phyloP scores from a whole-genome alignment of 2,797 vertebrate species.

The Cryptoprocta ferox region DNA sequence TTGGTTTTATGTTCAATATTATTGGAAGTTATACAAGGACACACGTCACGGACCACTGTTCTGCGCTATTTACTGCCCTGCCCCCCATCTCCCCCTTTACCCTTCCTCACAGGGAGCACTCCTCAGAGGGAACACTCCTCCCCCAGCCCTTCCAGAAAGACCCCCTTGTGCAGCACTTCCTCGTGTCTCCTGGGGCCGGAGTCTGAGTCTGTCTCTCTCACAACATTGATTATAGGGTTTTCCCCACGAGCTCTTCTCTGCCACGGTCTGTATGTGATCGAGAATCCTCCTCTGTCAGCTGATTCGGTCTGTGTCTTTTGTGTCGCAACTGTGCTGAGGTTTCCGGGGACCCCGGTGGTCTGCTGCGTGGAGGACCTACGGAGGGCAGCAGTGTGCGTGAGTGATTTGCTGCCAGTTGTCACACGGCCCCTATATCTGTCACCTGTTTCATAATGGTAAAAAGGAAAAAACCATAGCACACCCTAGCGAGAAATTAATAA shows the following conservation, averaged over 20 bases:
- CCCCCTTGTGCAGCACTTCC: too few species aligned
- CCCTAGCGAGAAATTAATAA: neutral
- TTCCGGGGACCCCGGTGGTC: neutral
- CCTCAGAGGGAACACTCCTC: too few species aligned
- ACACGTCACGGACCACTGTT: neutral
- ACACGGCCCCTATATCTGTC: neutral
- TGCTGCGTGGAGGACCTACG: neutral
- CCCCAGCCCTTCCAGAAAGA: neutral
- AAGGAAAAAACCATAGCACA: neutral
- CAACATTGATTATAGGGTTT: neutral
- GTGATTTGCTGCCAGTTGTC: neutral
- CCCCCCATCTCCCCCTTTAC: neutral
- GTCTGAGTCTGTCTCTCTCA: neutral
- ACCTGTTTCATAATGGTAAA: conserved; percentile 5
- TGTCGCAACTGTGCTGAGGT: neutral
- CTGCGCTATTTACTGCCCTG: neutral
- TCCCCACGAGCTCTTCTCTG: neutral
- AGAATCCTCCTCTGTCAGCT: neutral
- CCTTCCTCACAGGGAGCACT: neutral
- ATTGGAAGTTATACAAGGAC: neutral
- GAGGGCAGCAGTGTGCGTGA: neutral
- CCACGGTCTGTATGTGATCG: neutral
- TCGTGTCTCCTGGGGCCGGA: neutral
- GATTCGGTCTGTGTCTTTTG: neutral
- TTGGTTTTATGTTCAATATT: neutral